Base-by-base conservation (phyloP, 2,113 vertebrate genomes). In the Brachirus orientalis region DNA sequence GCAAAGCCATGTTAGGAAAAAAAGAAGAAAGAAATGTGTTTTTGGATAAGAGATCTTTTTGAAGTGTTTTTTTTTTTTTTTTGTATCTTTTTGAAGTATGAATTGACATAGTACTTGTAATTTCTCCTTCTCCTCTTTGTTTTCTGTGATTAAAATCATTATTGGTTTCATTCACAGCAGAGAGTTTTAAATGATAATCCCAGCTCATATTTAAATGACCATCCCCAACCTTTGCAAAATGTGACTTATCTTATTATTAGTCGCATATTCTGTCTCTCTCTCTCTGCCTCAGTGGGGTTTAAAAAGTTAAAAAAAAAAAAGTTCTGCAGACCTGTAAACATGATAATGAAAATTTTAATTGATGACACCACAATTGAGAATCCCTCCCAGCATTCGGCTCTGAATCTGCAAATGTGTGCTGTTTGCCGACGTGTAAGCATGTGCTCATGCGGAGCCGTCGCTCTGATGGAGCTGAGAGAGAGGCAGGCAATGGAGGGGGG, bases 321-420 rank as follows among this genome's bases (percentile, higher is more conserved):
- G 46, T 47, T 62, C 37, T 14, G 46, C 69, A 47, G 28, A 65
- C 63, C 35, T 60, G 38, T 43, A 69, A 71, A 67, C 56, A 71
- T 53, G 57, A 58, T 63, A 44, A 66, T 69, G 37, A 63, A 70
- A 71, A 67, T 74, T 75, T 69, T 77, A 77, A 69, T 86, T 66
- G 41, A 58, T 71, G 46, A 72, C 50, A 64, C 38, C 22, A 28
- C 46, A 37, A 52, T 17, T 55, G 71, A 68, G 78, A 48, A 58
- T 58, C 72, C 73, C 57, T 11, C 18, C n/a, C 63, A 63, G 14
- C 69, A 44, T 58, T 28, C 48, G 2, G 43, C 50, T 18, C 45
- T 7, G 22, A 62, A 73, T 53, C n/a, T 40, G 28, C 16, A n/a
- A 59, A 28, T 28, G 36, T 8, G 38, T 13, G 9, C 52, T 59